Conservation (phyloP, 1,140 invertebrate genomes). For the Trichonephila inaurata region DNA sequence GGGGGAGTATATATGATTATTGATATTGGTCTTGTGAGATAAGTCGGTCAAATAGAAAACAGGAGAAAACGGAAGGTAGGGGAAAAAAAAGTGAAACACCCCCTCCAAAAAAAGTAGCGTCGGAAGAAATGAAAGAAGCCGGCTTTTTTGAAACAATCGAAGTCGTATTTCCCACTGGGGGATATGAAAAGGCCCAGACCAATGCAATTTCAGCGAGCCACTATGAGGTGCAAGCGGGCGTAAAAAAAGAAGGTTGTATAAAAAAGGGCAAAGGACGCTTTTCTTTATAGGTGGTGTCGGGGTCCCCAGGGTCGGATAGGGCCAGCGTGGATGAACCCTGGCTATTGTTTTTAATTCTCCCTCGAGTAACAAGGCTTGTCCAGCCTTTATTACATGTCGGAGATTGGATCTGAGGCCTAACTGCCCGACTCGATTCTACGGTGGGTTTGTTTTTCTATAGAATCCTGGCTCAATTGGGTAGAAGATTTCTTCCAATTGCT, state of each 20-base stretch:
- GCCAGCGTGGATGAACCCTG: conserved; percentile 62
- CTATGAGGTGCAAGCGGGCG: conserved; percentile 70
- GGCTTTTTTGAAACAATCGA: conserved; percentile 72
- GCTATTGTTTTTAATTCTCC: conserved; percentile 76
- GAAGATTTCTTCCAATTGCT: conserved; percentile 74
- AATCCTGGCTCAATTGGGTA: conserved; percentile 71
- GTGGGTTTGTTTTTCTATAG: conserved; percentile 68
- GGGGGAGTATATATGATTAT: conserved; percentile 60
- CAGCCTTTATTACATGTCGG: conserved; percentile 75
- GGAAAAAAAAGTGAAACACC: conserved; percentile 2
- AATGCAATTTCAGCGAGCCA: conserved; percentile 35
- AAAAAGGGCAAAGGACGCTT: conserved; percentile 2
- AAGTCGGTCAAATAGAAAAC: conserved; percentile 54
- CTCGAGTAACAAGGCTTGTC: conserved; percentile 70
- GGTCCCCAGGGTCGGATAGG: conserved; percentile 63
- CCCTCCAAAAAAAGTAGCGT: background rate
- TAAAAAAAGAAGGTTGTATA: conserved; percentile 54
- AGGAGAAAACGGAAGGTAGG: conserved; percentile 18
- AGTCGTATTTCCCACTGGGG: conserved; percentile 57
- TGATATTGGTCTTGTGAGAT: conserved; percentile 26
- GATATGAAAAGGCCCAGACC: conserved; percentile 73
- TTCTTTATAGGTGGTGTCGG: conserved; percentile 68
- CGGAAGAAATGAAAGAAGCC: conserved; percentile 31
- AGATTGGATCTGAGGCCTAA: conserved; percentile 73
- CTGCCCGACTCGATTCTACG: conserved; percentile 59